Percentiles rank a stretch among this genome's conserved stretches.
Evolutionary conservation across 2,888 invertebrate species (phyloP).

Genomic region (Parascotia fuliginaria): DNA sequence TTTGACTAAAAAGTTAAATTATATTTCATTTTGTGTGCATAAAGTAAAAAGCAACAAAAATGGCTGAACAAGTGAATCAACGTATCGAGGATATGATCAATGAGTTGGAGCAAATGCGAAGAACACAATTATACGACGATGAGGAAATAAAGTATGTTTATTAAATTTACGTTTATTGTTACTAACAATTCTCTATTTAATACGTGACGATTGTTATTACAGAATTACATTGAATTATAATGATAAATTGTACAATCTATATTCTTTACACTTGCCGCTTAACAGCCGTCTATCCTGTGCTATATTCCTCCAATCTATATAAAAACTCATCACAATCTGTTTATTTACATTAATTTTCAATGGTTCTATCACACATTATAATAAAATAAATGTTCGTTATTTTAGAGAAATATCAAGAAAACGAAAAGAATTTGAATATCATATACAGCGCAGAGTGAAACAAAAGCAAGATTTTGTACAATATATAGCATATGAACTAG

Average conservation of each 20-base stretch:
- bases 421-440: constrained; percentile 90
- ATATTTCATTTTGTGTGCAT: constrained; percentile 2
- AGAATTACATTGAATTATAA: too few species aligned
- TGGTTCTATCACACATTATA: too few species aligned
- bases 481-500: constrained; percentile 90
- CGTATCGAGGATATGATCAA: constrained; percentile 92
- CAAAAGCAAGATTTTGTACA: constrained; percentile 89
- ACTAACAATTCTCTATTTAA: background rate
- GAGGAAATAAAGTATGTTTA: constrained; percentile 89
- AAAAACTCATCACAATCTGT: too few species aligned
- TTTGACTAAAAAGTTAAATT: background rate
- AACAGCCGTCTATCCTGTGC: too few species aligned
- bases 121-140: constrained; percentile 88
- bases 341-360: too few species aligned
- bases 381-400: background rate
- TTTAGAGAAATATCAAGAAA: constrained; percentile 89
- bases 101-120: constrained; percentile 92
- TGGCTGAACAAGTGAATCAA: constrained; percentile 94
- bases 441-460: constrained; percentile 88
- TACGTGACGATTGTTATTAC: background rate
- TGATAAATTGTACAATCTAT: too few species aligned
- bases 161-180: background rate
- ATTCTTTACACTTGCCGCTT: too few species aligned
- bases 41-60: constrained; percentile 60
- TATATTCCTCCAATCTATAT: too few species aligned